Conservation (phyloP, 2,797 vertebrate species). For the Anguilla pacifica region DNA sequence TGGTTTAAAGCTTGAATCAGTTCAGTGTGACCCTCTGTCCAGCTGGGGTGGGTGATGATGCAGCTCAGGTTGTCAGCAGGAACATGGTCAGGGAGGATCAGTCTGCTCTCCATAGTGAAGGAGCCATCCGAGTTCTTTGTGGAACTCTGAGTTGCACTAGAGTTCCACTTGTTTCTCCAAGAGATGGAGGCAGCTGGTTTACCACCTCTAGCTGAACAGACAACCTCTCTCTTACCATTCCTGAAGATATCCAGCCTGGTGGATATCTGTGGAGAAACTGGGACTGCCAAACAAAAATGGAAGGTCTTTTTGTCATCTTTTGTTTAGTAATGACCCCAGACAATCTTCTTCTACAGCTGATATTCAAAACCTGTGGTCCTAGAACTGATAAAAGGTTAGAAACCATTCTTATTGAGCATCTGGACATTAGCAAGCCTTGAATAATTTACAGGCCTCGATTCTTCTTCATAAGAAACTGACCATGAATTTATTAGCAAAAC, state of each 20-base stretch:
- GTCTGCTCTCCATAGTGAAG: conserved; percentile 48
- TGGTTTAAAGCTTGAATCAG: background rate
- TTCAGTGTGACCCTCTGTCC: background rate
- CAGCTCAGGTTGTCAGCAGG: conserved; percentile 53
- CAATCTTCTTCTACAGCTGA: background rate
- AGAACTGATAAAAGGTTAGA: too few relatives aligned
- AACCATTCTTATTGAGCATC: background rate
- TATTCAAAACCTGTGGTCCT: too few relatives aligned
- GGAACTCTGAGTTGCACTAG: background rate
- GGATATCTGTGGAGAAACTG: conserved; percentile 47
- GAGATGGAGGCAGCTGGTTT: conserved; percentile 59
- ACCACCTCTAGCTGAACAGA: conserved; percentile 62
- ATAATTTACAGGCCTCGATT: too few relatives aligned
- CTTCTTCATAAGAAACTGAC: background rate
- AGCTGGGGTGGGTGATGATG: conserved; percentile 44
- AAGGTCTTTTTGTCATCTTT: background rate
- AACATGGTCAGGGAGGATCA: conserved; percentile 40
- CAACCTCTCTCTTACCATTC: conserved; percentile 43
- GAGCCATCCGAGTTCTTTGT: background rate
- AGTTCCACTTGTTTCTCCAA: conserved; percentile 51
- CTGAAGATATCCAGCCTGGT: conserved; percentile 31
- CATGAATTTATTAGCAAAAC: background rate
- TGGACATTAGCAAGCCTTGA: background rate
- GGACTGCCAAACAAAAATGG: background rate
- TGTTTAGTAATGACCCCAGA: background rate